A percentile compares a stretch with the other conserved stretches of the same genome.
Conservation (phyloP, 2,888 invertebrate genomes). For the Eristalinus aeneus region DNA sequence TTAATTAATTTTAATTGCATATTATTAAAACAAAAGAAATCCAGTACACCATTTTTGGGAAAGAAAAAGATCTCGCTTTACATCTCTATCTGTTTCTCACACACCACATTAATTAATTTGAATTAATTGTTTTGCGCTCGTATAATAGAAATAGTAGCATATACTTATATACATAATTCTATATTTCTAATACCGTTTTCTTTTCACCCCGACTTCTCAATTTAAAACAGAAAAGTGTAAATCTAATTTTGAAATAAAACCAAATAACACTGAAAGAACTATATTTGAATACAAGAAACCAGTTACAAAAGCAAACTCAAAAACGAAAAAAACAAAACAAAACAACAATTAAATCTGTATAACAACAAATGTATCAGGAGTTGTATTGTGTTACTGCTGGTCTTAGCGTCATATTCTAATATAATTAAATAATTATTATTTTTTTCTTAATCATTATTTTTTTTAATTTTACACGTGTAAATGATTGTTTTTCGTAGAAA, state of each 20-base stretch:
- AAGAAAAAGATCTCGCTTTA: background rate
- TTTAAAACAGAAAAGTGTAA: slow-evolving; percentile 14
- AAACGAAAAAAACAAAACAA: slow-evolving; percentile 6
- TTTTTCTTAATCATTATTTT: slow-evolving; percentile 47
- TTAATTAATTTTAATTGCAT: slow-evolving; percentile 30
- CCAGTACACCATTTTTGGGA: slow-evolving; percentile 11
- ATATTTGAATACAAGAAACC: background rate
- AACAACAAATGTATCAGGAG: slow-evolving; percentile 63
- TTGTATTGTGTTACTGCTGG: slow-evolving; percentile 63
- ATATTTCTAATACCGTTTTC: slow-evolving; percentile 10
- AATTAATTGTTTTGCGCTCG: slow-evolving; percentile 17
- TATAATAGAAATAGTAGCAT: slow-evolving; percentile 52
- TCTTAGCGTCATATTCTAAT: slow-evolving; percentile 66
- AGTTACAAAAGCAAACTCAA: slow-evolving; percentile 9
- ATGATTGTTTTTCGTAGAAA: slow-evolving; percentile 70
- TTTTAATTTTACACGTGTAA: slow-evolving; percentile 68
- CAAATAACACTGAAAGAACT: background rate
- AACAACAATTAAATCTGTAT: slow-evolving; percentile 36
- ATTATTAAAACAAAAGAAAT: slow-evolving; percentile 6
- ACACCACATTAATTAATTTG: slow-evolving; percentile 40
- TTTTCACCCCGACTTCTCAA: background rate
- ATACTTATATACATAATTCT: slow-evolving; percentile 34
- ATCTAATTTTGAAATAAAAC: slow-evolving; percentile 43
- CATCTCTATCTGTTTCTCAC: background rate
- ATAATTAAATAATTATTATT: slow-evolving; percentile 56